These are phyloP conservation scores for Panopea generosa DNA, from an alignment of 2,888 invertebrate genomes.

Conservation along the genomic window DNA sequence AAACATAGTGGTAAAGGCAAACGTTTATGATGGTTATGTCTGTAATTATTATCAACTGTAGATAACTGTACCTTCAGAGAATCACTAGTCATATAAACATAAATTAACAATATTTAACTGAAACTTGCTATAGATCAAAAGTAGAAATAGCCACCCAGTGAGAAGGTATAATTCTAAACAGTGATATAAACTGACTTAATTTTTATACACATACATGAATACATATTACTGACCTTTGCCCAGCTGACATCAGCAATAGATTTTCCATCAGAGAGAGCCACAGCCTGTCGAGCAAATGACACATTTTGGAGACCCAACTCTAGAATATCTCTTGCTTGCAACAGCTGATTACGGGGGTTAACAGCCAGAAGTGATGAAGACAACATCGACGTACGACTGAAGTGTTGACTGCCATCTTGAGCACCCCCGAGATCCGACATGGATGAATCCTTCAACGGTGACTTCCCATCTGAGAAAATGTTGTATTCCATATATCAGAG, in stretches of 20 bases:
- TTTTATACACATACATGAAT: too few species aligned
- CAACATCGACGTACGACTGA: constrained; percentile 69
- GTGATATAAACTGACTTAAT: too few species aligned
- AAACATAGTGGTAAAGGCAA: too few species aligned
- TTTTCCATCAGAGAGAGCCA: constrained; percentile 80
- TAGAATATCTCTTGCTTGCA: constrained; percentile 81
- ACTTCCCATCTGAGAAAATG: constrained; percentile 62
- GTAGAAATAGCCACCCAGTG: too few species aligned
- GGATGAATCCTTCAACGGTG: constrained; percentile 72
- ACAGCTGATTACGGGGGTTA: constrained; percentile 73
- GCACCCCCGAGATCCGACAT: constrained; percentile 67
- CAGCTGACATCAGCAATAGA: constrained; percentile 83
- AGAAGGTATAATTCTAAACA: too few species aligned
- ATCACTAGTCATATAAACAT: too few species aligned
- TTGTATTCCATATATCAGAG: too few species aligned
- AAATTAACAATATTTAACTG: too few species aligned
- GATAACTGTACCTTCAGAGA: too few species aligned
- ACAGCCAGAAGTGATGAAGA: constrained; percentile 73
- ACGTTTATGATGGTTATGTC: too few species aligned
- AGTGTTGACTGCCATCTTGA: constrained; percentile 62
- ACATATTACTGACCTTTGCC: constrained; percentile 79
- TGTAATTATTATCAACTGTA: too few species aligned
- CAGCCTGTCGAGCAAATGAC: constrained; percentile 79
- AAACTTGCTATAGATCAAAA: too few species aligned
- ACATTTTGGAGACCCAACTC: constrained; percentile 82